phyloP scores from a whole-genome alignment of 2,888 invertebrate species.

The Machimus atricapillus region DNA sequence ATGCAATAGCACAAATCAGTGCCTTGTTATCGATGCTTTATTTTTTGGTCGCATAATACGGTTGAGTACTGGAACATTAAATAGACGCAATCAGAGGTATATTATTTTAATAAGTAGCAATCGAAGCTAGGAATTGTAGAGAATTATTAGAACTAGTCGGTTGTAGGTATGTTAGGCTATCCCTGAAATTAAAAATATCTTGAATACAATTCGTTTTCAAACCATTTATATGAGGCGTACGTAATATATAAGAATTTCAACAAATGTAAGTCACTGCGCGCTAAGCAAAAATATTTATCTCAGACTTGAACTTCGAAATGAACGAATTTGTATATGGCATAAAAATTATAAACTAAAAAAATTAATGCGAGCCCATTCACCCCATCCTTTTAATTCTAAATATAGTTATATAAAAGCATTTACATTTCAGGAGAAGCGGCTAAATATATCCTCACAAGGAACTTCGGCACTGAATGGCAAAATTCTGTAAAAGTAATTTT shows the following conservation, averaged over 20 bases:
- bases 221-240: too few relatives aligned
- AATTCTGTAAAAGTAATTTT: conserved; percentile 75
- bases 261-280: too few relatives aligned
- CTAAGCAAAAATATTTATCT: too few relatives aligned
- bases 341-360: too few relatives aligned
- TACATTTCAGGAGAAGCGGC: conserved; percentile 68
- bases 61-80: background rate
- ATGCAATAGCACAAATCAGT: background rate
- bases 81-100: background rate
- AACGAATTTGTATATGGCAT: too few relatives aligned
- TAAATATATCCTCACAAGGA: conserved; percentile 74
- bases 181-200: background rate
- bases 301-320: too few relatives aligned
- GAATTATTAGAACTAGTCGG: background rate
- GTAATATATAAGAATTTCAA: too few relatives aligned
- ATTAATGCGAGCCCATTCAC: too few relatives aligned
- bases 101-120: background rate
- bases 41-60: background rate
- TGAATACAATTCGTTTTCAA: background rate
- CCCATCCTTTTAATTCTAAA: background rate
- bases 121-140: background rate
- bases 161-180: background rate
- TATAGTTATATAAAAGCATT: background rate
- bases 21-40: background rate
- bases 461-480: conserved; percentile 75